phyloP scores from a whole-genome alignment of 2,113 vertebrate genomes.

The Ardeotis arabs region DNA sequence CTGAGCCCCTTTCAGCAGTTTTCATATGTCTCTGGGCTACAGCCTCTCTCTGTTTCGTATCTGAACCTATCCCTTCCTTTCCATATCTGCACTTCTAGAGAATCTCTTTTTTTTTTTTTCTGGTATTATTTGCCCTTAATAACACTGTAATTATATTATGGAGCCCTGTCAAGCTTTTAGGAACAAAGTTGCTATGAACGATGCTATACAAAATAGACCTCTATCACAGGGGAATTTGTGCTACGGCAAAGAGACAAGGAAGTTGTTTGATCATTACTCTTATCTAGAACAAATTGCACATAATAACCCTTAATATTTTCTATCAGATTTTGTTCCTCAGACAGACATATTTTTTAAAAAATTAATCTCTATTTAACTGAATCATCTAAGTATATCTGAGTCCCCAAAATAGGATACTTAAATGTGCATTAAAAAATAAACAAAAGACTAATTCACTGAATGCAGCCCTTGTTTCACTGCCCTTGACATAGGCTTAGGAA shows the following conservation, averaged over 20 bases:
- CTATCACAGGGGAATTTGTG: neutral
- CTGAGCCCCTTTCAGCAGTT: neutral
- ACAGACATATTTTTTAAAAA: neutral
- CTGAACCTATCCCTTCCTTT: neutral
- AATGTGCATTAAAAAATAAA: slow-evolving; percentile 56
- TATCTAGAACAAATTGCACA: slow-evolving; percentile 72
- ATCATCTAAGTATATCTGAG: slow-evolving; percentile 32
- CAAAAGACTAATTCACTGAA: slow-evolving; percentile 52
- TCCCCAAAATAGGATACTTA: slow-evolving; percentile 55
- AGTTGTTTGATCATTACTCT: slow-evolving; percentile 49
- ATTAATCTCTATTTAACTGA: slow-evolving; percentile 21
- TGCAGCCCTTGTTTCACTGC: slow-evolving; percentile 69
- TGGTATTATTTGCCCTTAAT: slow-evolving; percentile 58
- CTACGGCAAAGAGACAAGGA: slow-evolving; percentile 18
- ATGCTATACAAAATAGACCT: slow-evolving; percentile 11
- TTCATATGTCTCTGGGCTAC: neutral
- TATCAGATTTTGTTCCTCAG: slow-evolving; percentile 40
- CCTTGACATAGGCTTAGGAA: slow-evolving; percentile 68
- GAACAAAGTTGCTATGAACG: neutral
- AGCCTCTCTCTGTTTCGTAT: neutral
- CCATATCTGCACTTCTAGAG: neutral
- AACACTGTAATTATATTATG: neutral
- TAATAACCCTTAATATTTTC: slow-evolving; percentile 62
- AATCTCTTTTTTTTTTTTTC: slow-evolving; percentile 20
- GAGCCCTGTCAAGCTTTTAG: neutral